Percentiles rank a stretch among this genome's conserved stretches.
phyloP scores from a whole-genome alignment of 2,888 invertebrate genomes.

The Micropterix aruncella region DNA sequence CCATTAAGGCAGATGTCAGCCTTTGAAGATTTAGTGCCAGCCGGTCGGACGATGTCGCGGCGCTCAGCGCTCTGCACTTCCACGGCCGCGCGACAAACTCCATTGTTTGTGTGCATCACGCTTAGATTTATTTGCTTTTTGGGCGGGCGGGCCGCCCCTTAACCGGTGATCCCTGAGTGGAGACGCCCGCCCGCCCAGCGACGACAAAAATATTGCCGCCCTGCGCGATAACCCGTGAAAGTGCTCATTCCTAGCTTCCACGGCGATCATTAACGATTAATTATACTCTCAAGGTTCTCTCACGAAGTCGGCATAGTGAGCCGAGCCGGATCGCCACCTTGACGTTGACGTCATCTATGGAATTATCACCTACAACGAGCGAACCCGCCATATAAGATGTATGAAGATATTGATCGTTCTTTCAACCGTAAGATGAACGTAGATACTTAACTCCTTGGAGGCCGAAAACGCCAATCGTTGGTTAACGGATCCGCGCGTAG shows the following conservation, averaged over 20 bases:
- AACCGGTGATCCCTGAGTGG: not conserved
- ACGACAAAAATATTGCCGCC: not conserved
- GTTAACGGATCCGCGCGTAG: too few species aligned
- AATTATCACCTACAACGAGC: too few species aligned
- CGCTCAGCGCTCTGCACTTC: slow-evolving; percentile 10
- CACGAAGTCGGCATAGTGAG: too few species aligned
- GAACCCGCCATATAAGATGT: too few species aligned
- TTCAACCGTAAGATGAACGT: too few species aligned
- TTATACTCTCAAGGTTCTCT: not conserved
- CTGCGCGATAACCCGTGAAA: too few species aligned
- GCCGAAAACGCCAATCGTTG: too few species aligned
- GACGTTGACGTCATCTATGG: too few species aligned
- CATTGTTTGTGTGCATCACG: slow-evolving; percentile 7
- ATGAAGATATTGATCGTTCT: too few species aligned
- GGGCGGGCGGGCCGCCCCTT: not conserved
- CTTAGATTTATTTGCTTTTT: slow-evolving; percentile 8
- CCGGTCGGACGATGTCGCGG: slow-evolving; percentile 10
- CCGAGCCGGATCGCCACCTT: too few species aligned
- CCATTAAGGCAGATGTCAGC: slow-evolving; percentile 17
- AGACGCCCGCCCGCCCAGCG: too few species aligned
- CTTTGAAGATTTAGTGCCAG: slow-evolving; percentile 14
- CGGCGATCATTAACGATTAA: not conserved
- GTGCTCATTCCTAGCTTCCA: slow-evolving; percentile 7
- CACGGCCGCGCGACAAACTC: slow-evolving; percentile 8
- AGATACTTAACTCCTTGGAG: too few species aligned